Evolutionary conservation across 2,888 invertebrate genomes (phyloP).

Genomic region (Coecobrya sp.): DNA sequence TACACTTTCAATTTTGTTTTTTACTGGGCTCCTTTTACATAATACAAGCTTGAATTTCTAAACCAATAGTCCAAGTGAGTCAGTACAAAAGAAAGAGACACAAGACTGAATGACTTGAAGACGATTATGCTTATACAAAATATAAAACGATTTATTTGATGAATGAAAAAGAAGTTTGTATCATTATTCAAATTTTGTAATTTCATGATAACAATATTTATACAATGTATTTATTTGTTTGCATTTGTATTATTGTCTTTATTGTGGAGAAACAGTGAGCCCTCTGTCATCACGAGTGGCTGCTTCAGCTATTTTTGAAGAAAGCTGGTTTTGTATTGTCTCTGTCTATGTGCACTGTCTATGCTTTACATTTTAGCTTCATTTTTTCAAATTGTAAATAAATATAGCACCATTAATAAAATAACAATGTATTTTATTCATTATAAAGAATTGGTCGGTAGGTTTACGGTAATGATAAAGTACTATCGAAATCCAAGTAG

Average conservation of each 20-base stretch:
- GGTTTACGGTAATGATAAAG: too few relatives aligned
- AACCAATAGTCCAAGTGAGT: slow-evolving; percentile 78
- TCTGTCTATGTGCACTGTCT: neutral
- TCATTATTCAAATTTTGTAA: neutral
- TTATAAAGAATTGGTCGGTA: too few relatives aligned
- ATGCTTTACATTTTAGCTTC: neutral
- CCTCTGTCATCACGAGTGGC: neutral
- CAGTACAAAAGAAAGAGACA: slow-evolving; percentile 77
- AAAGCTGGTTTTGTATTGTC: neutral
- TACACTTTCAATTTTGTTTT: too few relatives aligned
- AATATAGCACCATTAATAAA: neutral
- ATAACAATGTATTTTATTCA: too few relatives aligned
- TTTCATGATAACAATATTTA: neutral
- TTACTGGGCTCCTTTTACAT: too few relatives aligned
- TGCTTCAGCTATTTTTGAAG: neutral
- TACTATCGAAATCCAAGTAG: too few relatives aligned
- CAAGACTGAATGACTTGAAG: slow-evolving; percentile 79
- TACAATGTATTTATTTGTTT: too few relatives aligned
- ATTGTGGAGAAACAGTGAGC: neutral
- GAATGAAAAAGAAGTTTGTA: neutral
- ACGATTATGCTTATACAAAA: slow-evolving; percentile 66
- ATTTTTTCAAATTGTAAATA: neutral
- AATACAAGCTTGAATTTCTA: slow-evolving; percentile 51
- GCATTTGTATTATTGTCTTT: neutral
- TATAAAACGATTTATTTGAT: neutral